Evolutionary conservation across 2,888 invertebrate genomes (phyloP).

Genomic region (Pharmacophagus antenor): DNA sequence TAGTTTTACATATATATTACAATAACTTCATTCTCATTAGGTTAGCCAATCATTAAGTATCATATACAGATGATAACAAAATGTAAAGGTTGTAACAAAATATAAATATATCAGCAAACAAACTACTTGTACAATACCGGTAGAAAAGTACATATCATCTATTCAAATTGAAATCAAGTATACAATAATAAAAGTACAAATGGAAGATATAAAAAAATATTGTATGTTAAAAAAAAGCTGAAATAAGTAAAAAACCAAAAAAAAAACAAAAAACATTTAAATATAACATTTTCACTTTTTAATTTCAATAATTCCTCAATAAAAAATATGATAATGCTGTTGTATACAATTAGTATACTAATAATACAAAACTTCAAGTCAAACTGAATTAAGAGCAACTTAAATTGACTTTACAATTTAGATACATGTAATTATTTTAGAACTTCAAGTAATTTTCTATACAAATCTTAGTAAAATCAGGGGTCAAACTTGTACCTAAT

Average conservation of each 20-base stretch:
- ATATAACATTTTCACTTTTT: no score
- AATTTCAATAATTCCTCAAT: no score
- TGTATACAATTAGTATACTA: no score
- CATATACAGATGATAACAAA: neutral
- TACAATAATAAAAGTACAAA: slow-evolving; percentile 1
- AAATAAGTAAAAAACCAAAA: neutral
- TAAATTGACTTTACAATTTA: no score
- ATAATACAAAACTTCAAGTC: no score
- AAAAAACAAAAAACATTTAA: neutral
- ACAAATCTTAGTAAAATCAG: no score
- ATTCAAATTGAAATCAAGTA: neutral
- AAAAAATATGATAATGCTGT: no score
- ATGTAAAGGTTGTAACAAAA: neutral
- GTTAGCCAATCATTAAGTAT: neutral
- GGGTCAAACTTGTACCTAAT: no score
- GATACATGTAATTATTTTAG: no score
- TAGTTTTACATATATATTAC: neutral
- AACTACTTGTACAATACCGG: neutral
- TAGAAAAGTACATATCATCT: neutral
- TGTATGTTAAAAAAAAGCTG: neutral
- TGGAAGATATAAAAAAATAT: slow-evolving; percentile 8
- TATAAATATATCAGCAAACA: neutral
- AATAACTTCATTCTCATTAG: neutral
- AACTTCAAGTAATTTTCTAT: no score
- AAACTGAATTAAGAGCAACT: no score